Percentiles rank a stretch among this genome's conserved stretches.
Conservation (phyloP, 1,140 invertebrate species). For the Globodera rostochiensis region DNA sequence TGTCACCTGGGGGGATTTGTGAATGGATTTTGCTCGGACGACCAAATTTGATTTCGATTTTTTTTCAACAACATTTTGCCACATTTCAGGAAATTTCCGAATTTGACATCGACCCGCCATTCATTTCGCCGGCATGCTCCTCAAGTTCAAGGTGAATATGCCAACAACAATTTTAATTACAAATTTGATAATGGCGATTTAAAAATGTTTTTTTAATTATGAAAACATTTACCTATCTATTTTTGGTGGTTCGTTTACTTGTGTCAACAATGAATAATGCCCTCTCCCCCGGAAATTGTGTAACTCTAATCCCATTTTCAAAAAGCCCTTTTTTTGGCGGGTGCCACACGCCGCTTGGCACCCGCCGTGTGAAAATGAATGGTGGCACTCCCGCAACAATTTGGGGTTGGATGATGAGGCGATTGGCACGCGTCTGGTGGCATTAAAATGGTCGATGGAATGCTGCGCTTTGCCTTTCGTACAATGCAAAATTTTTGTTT, state of each 20-base stretch:
- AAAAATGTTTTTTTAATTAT: too few species aligned
- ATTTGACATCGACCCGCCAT: slow-evolving; percentile 49
- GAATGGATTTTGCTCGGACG: too few species aligned
- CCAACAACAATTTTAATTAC: too few species aligned
- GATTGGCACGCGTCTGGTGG: neutral
- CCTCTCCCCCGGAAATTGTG: neutral
- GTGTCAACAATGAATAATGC: neutral
- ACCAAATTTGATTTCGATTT: too few species aligned
- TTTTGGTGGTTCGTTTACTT: neutral
- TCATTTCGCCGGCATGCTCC: slow-evolving; percentile 47
- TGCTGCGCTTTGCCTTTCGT: neutral
- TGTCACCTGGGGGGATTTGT: too few species aligned
- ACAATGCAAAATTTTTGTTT: slow-evolving; percentile 2
- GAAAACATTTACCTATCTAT: too few species aligned
- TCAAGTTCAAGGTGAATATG: slow-evolving; percentile 43
- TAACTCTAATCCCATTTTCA: neutral
- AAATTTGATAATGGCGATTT: too few species aligned
- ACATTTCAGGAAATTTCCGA: slow-evolving; percentile 46
- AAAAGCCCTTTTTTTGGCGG: neutral
- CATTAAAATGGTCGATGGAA: too few species aligned
- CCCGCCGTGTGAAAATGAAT: neutral
- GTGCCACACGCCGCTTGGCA: neutral
- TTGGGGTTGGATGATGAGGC: neutral
- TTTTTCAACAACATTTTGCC: slow-evolving; percentile 24
- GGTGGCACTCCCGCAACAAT: neutral